Evolutionary conservation across 1,140 invertebrate species (phyloP).

Genomic region (Sycophila sp.): DNA sequence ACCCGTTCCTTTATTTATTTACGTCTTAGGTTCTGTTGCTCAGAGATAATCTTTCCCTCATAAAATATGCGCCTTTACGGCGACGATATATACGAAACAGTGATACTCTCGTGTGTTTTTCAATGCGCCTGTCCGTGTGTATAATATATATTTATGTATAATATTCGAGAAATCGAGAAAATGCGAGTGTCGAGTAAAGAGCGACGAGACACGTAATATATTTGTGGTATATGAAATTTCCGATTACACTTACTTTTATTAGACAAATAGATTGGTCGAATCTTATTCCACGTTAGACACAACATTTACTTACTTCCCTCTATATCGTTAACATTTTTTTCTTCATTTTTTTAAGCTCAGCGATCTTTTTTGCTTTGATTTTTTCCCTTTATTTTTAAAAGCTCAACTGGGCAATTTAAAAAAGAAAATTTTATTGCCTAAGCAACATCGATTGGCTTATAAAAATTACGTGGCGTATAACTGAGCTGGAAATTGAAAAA

Average conservation of each 20-base stretch:
- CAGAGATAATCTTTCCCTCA: neutral
- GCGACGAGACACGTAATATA: neutral
- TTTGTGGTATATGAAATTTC: constrained; percentile 5
- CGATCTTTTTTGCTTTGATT: neutral
- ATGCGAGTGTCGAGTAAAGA: constrained; percentile 11
- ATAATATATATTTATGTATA: neutral
- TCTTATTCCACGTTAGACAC: constrained; percentile 45
- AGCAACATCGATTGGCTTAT: too few species aligned
- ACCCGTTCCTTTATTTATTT: too few species aligned
- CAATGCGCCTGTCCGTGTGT: neutral
- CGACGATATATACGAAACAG: neutral
- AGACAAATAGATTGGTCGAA: constrained; percentile 63
- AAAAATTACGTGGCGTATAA: too few species aligned
- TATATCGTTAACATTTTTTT: constrained; percentile 6
- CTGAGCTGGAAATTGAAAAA: too few species aligned
- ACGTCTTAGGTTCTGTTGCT: too few species aligned
- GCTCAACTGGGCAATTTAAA: too few species aligned
- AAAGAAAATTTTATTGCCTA: too few species aligned
- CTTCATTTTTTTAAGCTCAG: constrained; percentile 30
- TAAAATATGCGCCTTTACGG: constrained; percentile 5
- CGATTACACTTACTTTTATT: constrained; percentile 37
- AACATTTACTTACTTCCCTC: constrained; percentile 19
- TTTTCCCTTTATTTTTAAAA: neutral
- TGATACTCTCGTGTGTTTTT: neutral
- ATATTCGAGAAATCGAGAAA: constrained; percentile 13